These are phyloP conservation scores for Polyodon spathula DNA, from an alignment of 2,113 vertebrate species.

Conservation along the genomic window DNA sequence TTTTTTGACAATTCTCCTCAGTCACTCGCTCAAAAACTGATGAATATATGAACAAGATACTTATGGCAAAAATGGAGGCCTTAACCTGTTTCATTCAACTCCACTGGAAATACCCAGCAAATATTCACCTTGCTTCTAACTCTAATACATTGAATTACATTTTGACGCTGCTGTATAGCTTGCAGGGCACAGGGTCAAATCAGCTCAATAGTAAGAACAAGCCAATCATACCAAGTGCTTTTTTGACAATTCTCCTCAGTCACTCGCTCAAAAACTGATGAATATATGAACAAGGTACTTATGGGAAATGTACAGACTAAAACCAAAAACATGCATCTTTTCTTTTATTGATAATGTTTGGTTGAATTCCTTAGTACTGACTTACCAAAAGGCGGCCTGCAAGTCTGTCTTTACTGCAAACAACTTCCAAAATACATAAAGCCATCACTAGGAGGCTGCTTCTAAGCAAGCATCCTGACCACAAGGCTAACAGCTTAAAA, in stretches of 20 bases:
- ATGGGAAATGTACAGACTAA: not conserved
- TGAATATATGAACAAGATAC: not conserved
- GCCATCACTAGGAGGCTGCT: too few relatives aligned
- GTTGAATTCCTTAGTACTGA: too few relatives aligned
- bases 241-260: constrained; percentile 4
- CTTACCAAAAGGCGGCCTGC: too few relatives aligned
- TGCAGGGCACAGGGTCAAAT: constrained; percentile 1
- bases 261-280: not conserved
- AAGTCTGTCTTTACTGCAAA: too few relatives aligned
- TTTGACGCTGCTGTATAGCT: not conserved
- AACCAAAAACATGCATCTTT: not conserved
- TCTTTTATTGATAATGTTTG: not conserved
- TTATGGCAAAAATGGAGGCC: not conserved
- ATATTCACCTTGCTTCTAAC: not conserved
- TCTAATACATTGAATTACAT: not conserved
- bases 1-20: constrained; percentile 3
- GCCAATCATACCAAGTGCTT: constrained; percentile 1
- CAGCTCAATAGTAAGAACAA: constrained; percentile 1
- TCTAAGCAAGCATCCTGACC: too few relatives aligned
- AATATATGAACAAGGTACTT: not conserved
- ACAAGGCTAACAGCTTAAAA: too few relatives aligned
- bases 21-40: not conserved
- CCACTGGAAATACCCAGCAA: not conserved
- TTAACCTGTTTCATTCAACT: too few relatives aligned
- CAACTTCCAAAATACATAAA: too few relatives aligned